Conservation (phyloP, 2,113 vertebrate genomes). For the Agelaius tricolor region DNA sequence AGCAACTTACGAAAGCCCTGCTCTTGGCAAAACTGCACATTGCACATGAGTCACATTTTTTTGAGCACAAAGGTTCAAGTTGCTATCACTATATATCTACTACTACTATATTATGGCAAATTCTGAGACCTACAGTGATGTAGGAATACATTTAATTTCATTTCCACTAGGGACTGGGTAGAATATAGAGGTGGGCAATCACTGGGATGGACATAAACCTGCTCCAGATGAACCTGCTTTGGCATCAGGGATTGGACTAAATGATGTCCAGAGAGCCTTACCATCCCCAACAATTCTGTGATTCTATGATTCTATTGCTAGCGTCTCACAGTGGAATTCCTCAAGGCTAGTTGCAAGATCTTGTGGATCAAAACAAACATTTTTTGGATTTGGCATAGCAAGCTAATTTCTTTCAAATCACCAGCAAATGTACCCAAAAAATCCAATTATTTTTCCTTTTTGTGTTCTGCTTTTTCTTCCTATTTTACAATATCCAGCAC, state of each 20-base stretch:
- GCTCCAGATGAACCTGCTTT: not conserved
- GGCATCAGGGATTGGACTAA: fast-evolving
- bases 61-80: not conserved
- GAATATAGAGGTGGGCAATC: not conserved
- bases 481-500: not conserved
- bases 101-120: not conserved
- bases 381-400: not conserved
- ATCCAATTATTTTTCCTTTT: not conserved
- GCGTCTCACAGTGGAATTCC: not conserved
- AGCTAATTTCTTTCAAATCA: not conserved
- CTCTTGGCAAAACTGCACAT: not conserved
- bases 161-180: not conserved
- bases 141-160: not conserved
- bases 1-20: not conserved
- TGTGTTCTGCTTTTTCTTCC: not conserved
- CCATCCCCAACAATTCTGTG: not conserved
- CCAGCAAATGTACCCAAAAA: not conserved
- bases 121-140: not conserved
- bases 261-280: not conserved
- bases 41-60: not conserved
- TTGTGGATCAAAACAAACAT: not conserved
- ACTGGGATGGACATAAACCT: not conserved
- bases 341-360: not conserved
- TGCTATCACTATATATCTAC: not conserved
- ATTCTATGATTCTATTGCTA: not conserved